Conservation (phyloP, 2,113 vertebrate species). For the Puffinus mauretanicus region DNA sequence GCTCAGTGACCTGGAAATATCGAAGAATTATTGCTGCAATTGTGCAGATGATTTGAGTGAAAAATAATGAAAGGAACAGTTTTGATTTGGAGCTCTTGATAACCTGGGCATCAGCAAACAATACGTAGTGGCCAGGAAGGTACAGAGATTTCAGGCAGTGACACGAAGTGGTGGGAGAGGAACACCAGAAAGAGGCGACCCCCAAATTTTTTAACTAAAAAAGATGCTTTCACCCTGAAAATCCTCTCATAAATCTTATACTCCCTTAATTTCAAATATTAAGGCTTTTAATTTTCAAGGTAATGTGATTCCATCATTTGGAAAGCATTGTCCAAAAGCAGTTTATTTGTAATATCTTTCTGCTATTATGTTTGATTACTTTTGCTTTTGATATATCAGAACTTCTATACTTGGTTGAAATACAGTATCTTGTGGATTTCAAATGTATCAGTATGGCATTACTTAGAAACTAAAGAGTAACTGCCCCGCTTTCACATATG, state of each 20-base stretch:
- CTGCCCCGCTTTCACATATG: rapidly evolving
- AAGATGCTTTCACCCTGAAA: not conserved
- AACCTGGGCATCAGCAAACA: not conserved
- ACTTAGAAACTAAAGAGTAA: not conserved
- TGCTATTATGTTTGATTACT: not conserved
- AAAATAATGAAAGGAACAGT: not conserved
- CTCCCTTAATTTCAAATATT: not conserved
- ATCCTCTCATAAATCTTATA: not conserved
- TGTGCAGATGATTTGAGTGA: not conserved
- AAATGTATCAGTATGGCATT: not conserved
- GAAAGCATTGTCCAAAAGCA: not conserved
- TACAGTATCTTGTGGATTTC: not conserved
- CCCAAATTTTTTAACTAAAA: not conserved
- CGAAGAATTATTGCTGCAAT: not conserved
- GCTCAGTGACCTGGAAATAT: conserved; percentile 2
- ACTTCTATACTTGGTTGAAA: not conserved
- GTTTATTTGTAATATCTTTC: not conserved
- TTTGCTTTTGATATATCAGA: not conserved
- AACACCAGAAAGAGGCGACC: rapidly evolving
- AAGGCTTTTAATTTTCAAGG: not conserved
- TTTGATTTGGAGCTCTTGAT: not conserved
- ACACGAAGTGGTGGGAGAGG: not conserved
- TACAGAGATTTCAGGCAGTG: not conserved
- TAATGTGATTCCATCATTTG: not conserved
- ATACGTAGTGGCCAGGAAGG: rapidly evolving